Conservation (phyloP, 2,888 invertebrate species). For the Bugulina stolonifera region DNA sequence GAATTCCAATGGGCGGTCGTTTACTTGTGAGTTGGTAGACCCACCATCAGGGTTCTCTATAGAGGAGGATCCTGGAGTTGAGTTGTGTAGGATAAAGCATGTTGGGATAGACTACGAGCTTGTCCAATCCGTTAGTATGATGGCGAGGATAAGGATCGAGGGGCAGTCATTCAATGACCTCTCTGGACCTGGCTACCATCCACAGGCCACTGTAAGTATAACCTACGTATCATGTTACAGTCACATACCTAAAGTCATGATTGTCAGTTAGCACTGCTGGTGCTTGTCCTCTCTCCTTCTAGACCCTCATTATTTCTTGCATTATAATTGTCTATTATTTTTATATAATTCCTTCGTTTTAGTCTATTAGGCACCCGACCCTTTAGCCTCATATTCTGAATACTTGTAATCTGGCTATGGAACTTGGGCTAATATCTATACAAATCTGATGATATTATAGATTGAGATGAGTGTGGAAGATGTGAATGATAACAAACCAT, state of each 20-base stretch:
- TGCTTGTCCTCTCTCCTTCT: too few species aligned
- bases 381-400: too few species aligned
- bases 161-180: neutral
- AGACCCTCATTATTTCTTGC: too few species aligned
- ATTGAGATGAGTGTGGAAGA: constrained; percentile 1
- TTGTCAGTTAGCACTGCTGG: too few species aligned
- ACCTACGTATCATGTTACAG: too few species aligned
- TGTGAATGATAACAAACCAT: neutral
- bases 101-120: neutral
- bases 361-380: too few species aligned
- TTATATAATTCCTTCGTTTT: too few species aligned
- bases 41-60: neutral
- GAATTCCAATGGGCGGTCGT: constrained; percentile 1
- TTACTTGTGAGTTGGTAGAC: neutral
- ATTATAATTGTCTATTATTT: too few species aligned
- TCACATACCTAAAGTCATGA: too few species aligned
- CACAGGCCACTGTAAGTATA: constrained; percentile 3
- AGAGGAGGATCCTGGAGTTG: neutral
- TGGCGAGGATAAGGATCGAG: neutral
- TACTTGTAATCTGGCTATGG: neutral
- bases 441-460: neutral
- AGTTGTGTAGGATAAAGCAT: neutral
- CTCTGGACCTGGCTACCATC: constrained; percentile 6
- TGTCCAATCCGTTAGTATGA: neutral
- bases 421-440: neutral